Conservation (phyloP, 2,113 vertebrate species). For the Neogobius melanostomus region DNA sequence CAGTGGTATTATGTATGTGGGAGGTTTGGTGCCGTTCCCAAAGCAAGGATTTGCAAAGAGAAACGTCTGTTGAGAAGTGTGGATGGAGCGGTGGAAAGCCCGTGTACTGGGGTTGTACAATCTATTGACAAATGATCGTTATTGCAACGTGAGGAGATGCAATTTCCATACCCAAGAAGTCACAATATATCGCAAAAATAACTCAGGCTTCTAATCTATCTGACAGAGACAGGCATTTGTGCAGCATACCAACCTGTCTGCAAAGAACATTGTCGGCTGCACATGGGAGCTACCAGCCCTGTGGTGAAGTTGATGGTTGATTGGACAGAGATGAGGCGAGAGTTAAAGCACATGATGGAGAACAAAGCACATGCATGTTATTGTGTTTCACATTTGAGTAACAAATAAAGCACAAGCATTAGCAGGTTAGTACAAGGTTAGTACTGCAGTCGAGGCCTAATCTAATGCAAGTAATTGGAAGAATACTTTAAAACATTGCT, state of each 20-base stretch:
- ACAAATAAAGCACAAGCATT: constrained; percentile 33
- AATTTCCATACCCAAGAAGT: too few species aligned
- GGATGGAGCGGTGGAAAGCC: neutral
- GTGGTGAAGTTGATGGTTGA: constrained; percentile 35
- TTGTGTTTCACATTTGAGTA: constrained; percentile 43
- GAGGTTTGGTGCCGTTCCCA: neutral
- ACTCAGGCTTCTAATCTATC: too few species aligned
- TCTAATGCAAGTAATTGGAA: too few species aligned
- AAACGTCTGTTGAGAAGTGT: neutral
- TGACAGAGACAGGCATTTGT: neutral
- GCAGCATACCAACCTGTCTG: constrained; percentile 73
- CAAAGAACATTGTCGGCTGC: constrained; percentile 61
- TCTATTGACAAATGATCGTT: too few species aligned
- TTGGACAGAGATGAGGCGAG: constrained; percentile 13
- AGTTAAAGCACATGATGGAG: constrained; percentile 38
- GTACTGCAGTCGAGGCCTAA: neutral
- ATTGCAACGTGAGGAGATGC: too few species aligned
- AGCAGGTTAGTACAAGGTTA: constrained; percentile 14
- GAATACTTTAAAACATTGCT: too few species aligned
- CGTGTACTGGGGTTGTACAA: neutral
- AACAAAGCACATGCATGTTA: constrained; percentile 51
- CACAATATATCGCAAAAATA: too few species aligned
- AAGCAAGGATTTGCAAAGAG: neutral
- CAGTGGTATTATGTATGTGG: neutral
- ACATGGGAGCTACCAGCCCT: constrained; percentile 61